Evolutionary conservation across 2,797 vertebrate species (phyloP), one percentile per base, ranked within the genome.

Genomic region (Anguilla megastoma): DNA sequence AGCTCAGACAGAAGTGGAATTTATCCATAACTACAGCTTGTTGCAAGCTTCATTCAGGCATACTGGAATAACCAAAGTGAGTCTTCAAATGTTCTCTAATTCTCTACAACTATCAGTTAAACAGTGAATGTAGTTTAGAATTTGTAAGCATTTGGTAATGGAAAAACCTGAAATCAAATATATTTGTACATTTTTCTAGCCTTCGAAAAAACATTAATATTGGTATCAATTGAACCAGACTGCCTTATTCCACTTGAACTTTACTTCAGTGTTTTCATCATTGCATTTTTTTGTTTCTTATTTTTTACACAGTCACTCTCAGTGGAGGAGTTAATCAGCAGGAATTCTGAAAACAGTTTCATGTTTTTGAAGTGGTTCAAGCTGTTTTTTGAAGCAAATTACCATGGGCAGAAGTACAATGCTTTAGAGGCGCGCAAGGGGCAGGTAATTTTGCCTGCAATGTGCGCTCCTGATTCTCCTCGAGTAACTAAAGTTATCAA

Each of bases 321-420:
- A 48, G 92, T 95, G 60, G 92, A 93, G 2, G 90, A 94, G 2
- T 91, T 97, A 16, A 89, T 95, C 50, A 91, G 89, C 24, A 94
- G 95, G 27, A 91, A 94, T 85, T 93, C 93, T 87, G 92, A 91
- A 89, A 76, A 89, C 69, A 95, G 89, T 91, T 93, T 95, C 84
- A 86, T 90, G 18, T 88, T 93, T 88, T 80, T 96, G 50, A 96
- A 95, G 89, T 97, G 96, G 96, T 95, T 96, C 90, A 96, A 92
- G 91, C 85, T 27, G 50, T 94, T 96, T 89, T 94, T 94, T 86
- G 0, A 18, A 0, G 90, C 86, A 58, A 96, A 96, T 71, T 18
- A 74, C 60, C 91, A 86, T 86, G 88, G 7, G 6, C 36, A 91
- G 50, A 89, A 69, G 1, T 95, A 95, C 30, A 89, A 94, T 52